Conservation (phyloP, 2,888 invertebrate species). For the Bruchidius siliquastri region DNA sequence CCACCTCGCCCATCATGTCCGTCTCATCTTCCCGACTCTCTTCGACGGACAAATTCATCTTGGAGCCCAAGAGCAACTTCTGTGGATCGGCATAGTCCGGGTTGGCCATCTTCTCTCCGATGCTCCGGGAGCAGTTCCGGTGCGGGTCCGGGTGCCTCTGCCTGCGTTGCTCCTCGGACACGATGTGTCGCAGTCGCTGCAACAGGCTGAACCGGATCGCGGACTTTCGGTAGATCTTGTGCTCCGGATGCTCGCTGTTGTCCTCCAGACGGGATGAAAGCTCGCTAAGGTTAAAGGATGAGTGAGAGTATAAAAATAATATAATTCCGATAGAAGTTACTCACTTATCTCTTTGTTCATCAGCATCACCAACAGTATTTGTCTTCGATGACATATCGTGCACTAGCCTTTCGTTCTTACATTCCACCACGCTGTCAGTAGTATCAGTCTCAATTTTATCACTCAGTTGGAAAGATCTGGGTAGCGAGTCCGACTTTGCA, state of each 20-base stretch:
- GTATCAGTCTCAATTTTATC: constrained; percentile 50
- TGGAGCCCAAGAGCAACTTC: constrained; percentile 50
- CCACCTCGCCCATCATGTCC: constrained; percentile 30
- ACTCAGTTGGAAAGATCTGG: constrained; percentile 70
- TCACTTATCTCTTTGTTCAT: constrained; percentile 40
- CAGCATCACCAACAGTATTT: constrained; percentile 25
- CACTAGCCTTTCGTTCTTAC: constrained; percentile 28
- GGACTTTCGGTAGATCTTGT: constrained; percentile 70
- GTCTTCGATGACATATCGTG: constrained; percentile 33
- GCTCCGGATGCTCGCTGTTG: constrained; percentile 64
- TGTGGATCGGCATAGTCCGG: constrained; percentile 82
- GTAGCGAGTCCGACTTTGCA: constrained; percentile 72
- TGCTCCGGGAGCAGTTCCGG: constrained; percentile 74
- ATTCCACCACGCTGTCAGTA: constrained; percentile 49
- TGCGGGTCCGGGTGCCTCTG: constrained; percentile 56
- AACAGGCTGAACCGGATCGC: constrained; percentile 57
- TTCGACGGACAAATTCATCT: constrained; percentile 21
- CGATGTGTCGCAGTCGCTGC: constrained; percentile 52
- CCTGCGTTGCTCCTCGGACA: constrained; percentile 40
- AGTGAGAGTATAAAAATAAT: too few relatives aligned
- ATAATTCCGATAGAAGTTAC: constrained; percentile 6
- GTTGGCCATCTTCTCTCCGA: constrained; percentile 84
- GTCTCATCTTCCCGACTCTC: constrained; percentile 20
- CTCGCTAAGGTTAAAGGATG: too few relatives aligned
- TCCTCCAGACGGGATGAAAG: constrained; percentile 47